A percentile compares a stretch with the other conserved stretches of the same genome.
Conservation (phyloP, 2,797 vertebrate species). For the Gila robusta region DNA sequence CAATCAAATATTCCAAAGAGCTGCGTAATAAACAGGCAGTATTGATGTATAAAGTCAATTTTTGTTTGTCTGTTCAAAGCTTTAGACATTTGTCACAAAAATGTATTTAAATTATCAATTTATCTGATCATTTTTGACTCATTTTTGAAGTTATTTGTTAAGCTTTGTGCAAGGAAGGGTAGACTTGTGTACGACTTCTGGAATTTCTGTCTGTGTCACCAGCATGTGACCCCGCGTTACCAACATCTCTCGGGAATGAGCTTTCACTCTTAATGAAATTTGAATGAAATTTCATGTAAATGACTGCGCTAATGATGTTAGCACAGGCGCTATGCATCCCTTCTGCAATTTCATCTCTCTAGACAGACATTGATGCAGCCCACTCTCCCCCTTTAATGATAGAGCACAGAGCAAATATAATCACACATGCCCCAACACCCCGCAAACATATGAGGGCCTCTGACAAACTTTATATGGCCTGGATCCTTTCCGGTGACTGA, state of each 20-base stretch:
- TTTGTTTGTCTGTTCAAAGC: not conserved
- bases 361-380: slow-evolving; percentile 53
- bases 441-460: slow-evolving; percentile 13
- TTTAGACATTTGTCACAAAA: not conserved
- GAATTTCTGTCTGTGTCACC: slow-evolving; percentile 52
- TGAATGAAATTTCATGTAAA: slow-evolving; percentile 58
- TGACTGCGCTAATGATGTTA: slow-evolving; percentile 50
- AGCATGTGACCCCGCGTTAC: slow-evolving; percentile 8
- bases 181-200: not conserved
- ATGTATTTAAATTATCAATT: not conserved
- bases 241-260: slow-evolving; percentile 37
- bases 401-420: slow-evolving; percentile 42
- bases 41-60: not conserved
- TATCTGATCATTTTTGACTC: not conserved
- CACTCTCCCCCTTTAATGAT: slow-evolving; percentile 52
- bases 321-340: slow-evolving; percentile 40
- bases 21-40: not conserved
- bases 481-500: slow-evolving; percentile 36
- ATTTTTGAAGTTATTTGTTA: not conserved
- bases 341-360: slow-evolving; percentile 52
- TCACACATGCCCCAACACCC: slow-evolving; percentile 45
- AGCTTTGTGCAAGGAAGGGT: not conserved
- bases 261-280: slow-evolving; percentile 58
- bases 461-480: slow-evolving; percentile 44
- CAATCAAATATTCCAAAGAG: slow-evolving; percentile 16